These are phyloP conservation scores for Margaritifera margaritifera DNA, from an alignment of 2,888 invertebrate species.

Conservation along the genomic window DNA sequence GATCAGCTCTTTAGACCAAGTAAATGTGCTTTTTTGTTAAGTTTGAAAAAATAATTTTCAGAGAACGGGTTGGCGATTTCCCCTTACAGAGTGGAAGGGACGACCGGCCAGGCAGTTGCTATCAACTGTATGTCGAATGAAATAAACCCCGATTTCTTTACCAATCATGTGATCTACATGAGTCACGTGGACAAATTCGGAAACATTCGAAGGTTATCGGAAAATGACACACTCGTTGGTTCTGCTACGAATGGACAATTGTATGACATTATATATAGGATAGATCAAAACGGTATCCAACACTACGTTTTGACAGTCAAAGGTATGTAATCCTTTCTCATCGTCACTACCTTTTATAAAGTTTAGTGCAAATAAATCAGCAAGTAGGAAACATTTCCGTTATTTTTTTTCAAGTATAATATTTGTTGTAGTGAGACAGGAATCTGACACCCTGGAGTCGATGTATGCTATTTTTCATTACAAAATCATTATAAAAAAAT, in stretches of 20 bases:
- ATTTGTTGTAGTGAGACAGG: too few species aligned
- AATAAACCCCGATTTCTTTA: conserved; percentile 4
- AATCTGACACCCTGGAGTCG: too few species aligned
- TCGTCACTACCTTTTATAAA: too few species aligned
- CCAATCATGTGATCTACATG: conserved; percentile 10
- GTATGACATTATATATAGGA: conserved; percentile 15
- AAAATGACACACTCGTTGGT: background rate
- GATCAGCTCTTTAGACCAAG: too few species aligned
- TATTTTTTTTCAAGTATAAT: too few species aligned
- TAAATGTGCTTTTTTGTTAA: too few species aligned
- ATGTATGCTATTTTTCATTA: too few species aligned
- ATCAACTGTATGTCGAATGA: conserved; percentile 30
- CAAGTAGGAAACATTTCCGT: too few species aligned
- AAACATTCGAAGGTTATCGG: too few species aligned
- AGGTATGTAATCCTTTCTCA: conserved; percentile 10
- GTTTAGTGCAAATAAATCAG: too few species aligned
- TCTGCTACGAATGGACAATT: conserved; percentile 22
- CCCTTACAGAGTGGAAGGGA: conserved; percentile 22
- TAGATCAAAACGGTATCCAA: conserved; percentile 10
- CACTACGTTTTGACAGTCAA: conserved; percentile 29
- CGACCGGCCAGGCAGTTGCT: conserved; percentile 15
- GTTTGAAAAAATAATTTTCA: background rate
- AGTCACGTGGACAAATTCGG: conserved; percentile 12
- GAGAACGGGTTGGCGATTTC: conserved; percentile 24
- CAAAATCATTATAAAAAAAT: too few species aligned